Evolutionary conservation across 2,113 vertebrate genomes (phyloP).

Genomic region (Lepisosteus osseus): DNA sequence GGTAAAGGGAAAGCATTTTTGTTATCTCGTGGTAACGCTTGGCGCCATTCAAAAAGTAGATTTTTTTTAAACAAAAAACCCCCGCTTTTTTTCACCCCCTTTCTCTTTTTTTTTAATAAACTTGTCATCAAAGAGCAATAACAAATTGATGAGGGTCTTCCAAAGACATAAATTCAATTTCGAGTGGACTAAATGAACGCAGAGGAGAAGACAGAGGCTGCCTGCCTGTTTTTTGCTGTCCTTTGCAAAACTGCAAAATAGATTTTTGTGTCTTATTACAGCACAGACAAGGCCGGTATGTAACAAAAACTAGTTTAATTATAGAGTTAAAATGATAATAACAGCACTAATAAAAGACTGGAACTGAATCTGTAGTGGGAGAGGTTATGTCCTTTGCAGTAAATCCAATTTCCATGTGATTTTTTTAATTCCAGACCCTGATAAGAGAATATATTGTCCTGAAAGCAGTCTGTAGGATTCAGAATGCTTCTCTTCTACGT

Average conservation of each 20-base stretch:
- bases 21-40: too few species aligned
- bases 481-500: background rate
- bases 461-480: background rate
- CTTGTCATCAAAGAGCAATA: conserved; percentile 67
- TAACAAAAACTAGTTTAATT: conserved; percentile 11
- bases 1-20: too few species aligned
- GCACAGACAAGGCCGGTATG: background rate
- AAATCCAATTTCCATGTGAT: background rate
- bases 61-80: conserved; percentile 63
- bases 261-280: conserved; percentile 41
- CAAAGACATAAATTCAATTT: conserved; percentile 56
- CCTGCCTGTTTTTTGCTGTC: conserved; percentile 48
- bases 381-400: conserved; percentile 8
- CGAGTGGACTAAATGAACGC: conserved; percentile 45
- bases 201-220: conserved; percentile 27
- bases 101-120: conserved; percentile 75
- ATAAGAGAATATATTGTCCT: conserved; percentile 9
- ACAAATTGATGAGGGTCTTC: conserved; percentile 67
- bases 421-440: conserved; percentile 4
- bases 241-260: conserved; percentile 56
- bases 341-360: background rate
- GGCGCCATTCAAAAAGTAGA: background rate
- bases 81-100: conserved; percentile 17
- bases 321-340: conserved; percentile 16
- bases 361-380: background rate